A percentile compares a stretch with the other conserved stretches of the same genome.
Conservation (phyloP, 2,113 vertebrate species). For the Agapornis roseicollis region DNA sequence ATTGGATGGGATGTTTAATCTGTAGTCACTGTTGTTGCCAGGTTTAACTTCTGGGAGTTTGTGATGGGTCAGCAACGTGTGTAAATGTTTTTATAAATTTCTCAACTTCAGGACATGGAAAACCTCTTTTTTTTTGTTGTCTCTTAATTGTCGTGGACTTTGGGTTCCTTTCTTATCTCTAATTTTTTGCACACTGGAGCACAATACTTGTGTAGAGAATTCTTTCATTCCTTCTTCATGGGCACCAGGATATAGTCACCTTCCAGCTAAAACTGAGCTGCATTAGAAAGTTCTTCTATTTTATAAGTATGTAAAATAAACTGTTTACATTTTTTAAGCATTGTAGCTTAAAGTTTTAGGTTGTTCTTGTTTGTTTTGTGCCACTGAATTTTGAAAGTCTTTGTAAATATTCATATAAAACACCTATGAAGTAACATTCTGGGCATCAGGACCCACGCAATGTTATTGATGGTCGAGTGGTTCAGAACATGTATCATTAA, state of each 20-base stretch:
- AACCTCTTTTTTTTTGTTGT: constrained; percentile 61
- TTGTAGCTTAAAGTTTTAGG: constrained; percentile 77
- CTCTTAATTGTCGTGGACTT: constrained; percentile 73
- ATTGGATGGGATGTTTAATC: constrained; percentile 52
- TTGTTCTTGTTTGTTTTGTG: constrained; percentile 71
- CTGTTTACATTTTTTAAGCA: constrained; percentile 85
- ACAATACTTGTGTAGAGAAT: constrained; percentile 79
- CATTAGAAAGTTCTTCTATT: constrained; percentile 77
- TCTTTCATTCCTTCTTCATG: constrained; percentile 76
- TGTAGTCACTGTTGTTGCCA: constrained; percentile 64
- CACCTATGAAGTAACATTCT: constrained; percentile 83
- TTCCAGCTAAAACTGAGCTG: constrained; percentile 67
- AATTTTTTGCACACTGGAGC: constrained; percentile 78
- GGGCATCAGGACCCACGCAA: constrained; percentile 58
- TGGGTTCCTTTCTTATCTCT: constrained; percentile 71
- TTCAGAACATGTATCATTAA: constrained; percentile 78
- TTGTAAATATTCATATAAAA: constrained; percentile 78
- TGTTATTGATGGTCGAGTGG: constrained; percentile 83
- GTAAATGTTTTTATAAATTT: constrained; percentile 79
- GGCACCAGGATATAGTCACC: constrained; percentile 75
- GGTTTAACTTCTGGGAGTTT: constrained; percentile 68
- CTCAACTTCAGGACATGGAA: constrained; percentile 65
- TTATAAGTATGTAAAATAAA: constrained; percentile 80
- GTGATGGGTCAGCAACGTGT: constrained; percentile 71
- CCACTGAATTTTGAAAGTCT: constrained; percentile 73